phyloP scores from a whole-genome alignment of 2,113 vertebrate genomes.

The Cygnus buccinator region DNA sequence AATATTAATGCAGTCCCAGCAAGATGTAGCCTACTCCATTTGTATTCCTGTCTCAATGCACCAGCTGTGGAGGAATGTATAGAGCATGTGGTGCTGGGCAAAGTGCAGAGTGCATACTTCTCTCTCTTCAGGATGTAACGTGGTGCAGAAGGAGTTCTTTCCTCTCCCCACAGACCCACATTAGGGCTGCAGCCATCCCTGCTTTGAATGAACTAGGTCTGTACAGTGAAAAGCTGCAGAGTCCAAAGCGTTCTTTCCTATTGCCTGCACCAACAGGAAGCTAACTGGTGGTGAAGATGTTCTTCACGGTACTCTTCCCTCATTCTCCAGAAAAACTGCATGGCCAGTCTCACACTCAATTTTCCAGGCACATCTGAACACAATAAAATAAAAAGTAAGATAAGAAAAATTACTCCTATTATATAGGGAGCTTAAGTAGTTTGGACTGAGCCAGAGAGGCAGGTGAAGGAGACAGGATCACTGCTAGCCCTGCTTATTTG shows the following conservation, averaged over 20 bases:
- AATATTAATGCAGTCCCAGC: fast-evolving
- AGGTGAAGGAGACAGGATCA: neutral
- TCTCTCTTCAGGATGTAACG: neutral
- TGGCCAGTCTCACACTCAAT: neutral
- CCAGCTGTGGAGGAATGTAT: neutral
- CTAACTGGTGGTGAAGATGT: neutral
- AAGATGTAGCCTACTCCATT: neutral
- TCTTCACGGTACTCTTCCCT: neutral
- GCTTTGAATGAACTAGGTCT: neutral
- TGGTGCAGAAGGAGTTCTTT: neutral
- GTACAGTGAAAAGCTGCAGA: neutral
- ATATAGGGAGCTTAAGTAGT: neutral
- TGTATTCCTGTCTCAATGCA: neutral
- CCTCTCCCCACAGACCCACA: neutral
- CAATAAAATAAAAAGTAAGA: neutral
- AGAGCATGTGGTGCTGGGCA: neutral
- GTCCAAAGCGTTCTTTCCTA: neutral
- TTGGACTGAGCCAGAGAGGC: neutral
- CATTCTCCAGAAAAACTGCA: neutral
- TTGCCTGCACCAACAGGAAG: neutral
- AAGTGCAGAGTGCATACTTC: neutral
- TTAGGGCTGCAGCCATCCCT: neutral
- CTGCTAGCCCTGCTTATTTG: neutral
- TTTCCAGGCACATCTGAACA: neutral
- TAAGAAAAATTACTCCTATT: neutral